Base-by-base conservation (phyloP, 2,113 vertebrate species). In the Terrapene triunguis region DNA sequence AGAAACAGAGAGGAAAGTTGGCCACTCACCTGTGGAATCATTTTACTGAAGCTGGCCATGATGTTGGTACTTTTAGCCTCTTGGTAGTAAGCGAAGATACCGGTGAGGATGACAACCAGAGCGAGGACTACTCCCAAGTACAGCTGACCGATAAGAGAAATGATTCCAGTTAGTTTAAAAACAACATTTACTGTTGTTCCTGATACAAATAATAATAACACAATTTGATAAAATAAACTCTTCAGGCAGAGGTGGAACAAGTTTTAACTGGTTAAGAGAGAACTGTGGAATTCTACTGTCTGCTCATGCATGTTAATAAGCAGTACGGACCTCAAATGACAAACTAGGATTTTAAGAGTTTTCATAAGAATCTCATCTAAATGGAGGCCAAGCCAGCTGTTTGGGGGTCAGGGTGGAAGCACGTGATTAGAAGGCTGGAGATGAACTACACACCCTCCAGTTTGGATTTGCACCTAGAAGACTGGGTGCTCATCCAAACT, bases 1-100 rank as follows among this genome's bases (percentile, higher is more conserved):
- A 78, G 62, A 50, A 74, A 44, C 53, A 81, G 51, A 82, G 29
- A 51, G 4, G 17, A 19, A 9, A 24, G n/a, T 22, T 62, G 59
- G 59, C 38, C 12, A 97, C 98, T 98, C 53, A 99, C 98, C 98
- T 98, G 98, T 4, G 98, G 98, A 54, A 98, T 98, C 98, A 99
- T 99, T 96, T 98, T 98, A 47, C 97, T 98, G 97, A 99, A 99
- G 95, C 98, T 98, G 90, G 98, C 97, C 98, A 99, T 99, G 94
- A 99, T 99, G 92, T 99, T 99, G 35, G 98, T 99, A 91, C 98
- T 99, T 96, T 99, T 99, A 44, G 98, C 98, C 95, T 99, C 98
- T 96, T 99, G 98, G 59, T 98, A 99, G 92, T 99, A 99, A 80
- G 98, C 98, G 24, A 99, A 99, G 88, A 98, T 94, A 2, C 98